Conservation (phyloP, 2,797 vertebrate genomes). For the Cirrhinus molitorella region DNA sequence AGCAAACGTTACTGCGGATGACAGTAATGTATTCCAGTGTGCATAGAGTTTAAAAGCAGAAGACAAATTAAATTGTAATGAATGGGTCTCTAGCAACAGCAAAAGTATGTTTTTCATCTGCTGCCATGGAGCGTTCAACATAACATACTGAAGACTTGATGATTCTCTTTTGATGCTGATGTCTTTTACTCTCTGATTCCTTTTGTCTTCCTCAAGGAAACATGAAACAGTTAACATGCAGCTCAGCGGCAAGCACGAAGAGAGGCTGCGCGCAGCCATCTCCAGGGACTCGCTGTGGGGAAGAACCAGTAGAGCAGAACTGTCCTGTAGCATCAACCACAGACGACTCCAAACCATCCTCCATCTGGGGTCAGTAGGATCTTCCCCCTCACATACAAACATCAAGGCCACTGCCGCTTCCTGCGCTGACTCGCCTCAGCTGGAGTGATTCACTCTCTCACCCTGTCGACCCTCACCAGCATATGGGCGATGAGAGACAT, state of each 20-base stretch:
- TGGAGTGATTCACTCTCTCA: slow-evolving; percentile 44
- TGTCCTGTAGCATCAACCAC: slow-evolving; percentile 46
- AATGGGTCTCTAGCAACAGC: slow-evolving; percentile 20
- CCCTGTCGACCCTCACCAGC: slow-evolving; percentile 19
- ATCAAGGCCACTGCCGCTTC: slow-evolving; percentile 33
- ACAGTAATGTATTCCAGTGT: slow-evolving; percentile 4
- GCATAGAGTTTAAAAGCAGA: slow-evolving; percentile 12
- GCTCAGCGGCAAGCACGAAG: slow-evolving; percentile 30
- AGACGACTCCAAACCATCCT: slow-evolving; percentile 31
- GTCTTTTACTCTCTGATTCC: background rate
- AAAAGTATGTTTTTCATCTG: slow-evolving; percentile 16
- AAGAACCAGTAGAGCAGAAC: slow-evolving; percentile 51
- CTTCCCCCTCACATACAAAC: slow-evolving; percentile 24
- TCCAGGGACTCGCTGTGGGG: slow-evolving; percentile 44
- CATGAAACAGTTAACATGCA: slow-evolving; percentile 28
- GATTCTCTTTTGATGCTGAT: background rate
- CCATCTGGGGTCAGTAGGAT: slow-evolving; percentile 41
- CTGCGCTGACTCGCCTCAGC: slow-evolving; percentile 33
- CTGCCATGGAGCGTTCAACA: background rate
- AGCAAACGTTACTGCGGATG: background rate
- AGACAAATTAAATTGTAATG: background rate
- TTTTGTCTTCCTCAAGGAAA: slow-evolving; percentile 21
- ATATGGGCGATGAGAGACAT: slow-evolving; percentile 12
- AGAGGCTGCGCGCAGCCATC: background rate
- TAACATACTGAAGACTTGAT: slow-evolving; percentile 5